A percentile compares a stretch with the other conserved stretches of the same genome.
Evolutionary conservation across 2,797 vertebrate species (phyloP).

Genomic region (Rhincodon typus): DNA sequence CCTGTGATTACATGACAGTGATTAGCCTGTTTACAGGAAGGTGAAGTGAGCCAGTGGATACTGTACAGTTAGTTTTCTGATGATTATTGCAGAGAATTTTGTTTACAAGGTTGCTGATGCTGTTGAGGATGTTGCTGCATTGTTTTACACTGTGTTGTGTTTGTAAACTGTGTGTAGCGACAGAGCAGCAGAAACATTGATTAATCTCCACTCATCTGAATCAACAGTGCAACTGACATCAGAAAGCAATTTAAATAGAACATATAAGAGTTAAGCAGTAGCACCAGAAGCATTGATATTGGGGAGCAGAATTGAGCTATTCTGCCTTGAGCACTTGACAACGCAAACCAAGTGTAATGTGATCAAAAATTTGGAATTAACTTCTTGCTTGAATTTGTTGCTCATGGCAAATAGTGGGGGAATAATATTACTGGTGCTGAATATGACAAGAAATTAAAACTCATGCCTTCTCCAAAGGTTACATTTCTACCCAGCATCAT

Average conservation of each 20-base stretch:
- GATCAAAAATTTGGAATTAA: not conserved
- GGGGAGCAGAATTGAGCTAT: not conserved
- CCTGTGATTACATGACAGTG: not conserved
- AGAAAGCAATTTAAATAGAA: constrained; percentile 4
- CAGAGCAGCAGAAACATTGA: not conserved
- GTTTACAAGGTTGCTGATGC: not conserved
- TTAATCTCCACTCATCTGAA: constrained; percentile 15
- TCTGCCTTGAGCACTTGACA: not conserved
- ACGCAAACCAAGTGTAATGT: not conserved
- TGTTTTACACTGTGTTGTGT: not conserved
- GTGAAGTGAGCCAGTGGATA: not conserved
- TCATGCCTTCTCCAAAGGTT: not conserved
- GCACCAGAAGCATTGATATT: not conserved
- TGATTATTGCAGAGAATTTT: not conserved
- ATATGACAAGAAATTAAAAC: not conserved
- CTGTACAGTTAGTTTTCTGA: not conserved
- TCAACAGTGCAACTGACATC: not conserved
- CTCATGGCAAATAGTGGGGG: not conserved
- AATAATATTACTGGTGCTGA: not conserved
- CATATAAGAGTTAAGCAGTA: not conserved
- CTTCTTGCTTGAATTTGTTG: not conserved
- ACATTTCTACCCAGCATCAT: not conserved
- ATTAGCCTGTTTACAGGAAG: not conserved
- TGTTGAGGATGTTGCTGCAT: not conserved
- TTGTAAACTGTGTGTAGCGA: not conserved